Base-by-base conservation (phyloP, 2,797 vertebrate species). In the Enteromius treurensis region DNA sequence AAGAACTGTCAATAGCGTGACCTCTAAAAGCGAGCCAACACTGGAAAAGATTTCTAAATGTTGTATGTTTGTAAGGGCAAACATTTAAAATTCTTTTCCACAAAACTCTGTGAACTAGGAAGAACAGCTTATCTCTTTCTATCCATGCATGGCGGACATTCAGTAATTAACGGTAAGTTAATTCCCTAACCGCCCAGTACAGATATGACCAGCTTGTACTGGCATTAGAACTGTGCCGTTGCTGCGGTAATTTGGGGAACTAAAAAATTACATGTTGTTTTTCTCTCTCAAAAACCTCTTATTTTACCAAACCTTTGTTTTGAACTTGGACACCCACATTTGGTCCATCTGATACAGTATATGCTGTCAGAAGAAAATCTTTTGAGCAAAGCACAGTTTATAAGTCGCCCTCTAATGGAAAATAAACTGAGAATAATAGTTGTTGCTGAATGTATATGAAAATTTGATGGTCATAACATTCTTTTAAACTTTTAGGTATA, bases 401-500 rank as follows among this genome's bases (percentile, higher is more conserved):
- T 40, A 71, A 9, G 49, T 58, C 76, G 34, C 62, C 19, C 55
- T 84, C 49, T 69, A 29, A 53, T 21, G 29, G n/a, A 53, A 21
- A 45, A 13, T 15, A n/a, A 45, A n/a, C 2, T 74, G 15, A 19
- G 53, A 47, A 47, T 78, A 15, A 55, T 55, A 37, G 29, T 37
- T 80, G 23, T 32, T 26, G 21, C 83, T 86, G 76, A 75, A 67
- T 68, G 55, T 74, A 26, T 69, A 9, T 60, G 19, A 23, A 47
- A 15, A 32, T 37, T 26, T 58, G 14, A 51, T 74, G n/a, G 53
- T 82, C 4, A 68, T 69, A 80, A 78, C 8, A 11, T 79, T 80
- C 90, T 75, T 88, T 87, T 32, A 91, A 85, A 93, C 83, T 90
- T 93, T 42, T 92, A 96, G 96, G 93, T 95, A 93, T 95, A 95